phyloP scores from a whole-genome alignment of 2,113 vertebrate species.

The Chitala chitala region DNA sequence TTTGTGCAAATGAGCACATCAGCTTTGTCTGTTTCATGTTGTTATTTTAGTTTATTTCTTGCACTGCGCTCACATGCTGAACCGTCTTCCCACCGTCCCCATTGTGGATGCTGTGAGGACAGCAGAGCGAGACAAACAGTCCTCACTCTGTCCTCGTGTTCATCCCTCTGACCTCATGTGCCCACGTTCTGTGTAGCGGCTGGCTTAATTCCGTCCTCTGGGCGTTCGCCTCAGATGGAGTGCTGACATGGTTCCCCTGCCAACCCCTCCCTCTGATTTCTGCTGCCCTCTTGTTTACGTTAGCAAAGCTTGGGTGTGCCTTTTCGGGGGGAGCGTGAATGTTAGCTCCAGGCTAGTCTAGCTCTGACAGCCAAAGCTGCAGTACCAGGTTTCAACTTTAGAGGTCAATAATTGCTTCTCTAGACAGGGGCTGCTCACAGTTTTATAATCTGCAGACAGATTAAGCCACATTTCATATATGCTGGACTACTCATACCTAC shows the following conservation, averaged over 20 bases:
- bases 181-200: not conserved
- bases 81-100: not conserved
- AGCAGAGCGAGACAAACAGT: no score
- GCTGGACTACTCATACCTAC: not conserved
- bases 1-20: no score
- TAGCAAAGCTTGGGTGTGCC: slow-evolving; percentile 9
- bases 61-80: not conserved
- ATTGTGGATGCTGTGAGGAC: no score
- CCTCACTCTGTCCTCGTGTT: not conserved
- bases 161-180: not conserved
- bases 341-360: not conserved
- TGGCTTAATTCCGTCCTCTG: not conserved
- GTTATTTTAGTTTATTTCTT: no score
- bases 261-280: not conserved
- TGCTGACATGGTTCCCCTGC: slow-evolving; percentile 2
- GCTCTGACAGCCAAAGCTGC: not conserved
- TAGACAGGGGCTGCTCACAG: no score
- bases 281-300: not conserved
- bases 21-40: no score
- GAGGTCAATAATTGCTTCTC: not conserved
- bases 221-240: not conserved
- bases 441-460: no score
- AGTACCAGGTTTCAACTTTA: not conserved
- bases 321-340: not conserved
- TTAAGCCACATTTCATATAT: not conserved